Conservation (phyloP, 2,113 vertebrate species). For the Oreochromis aureus region DNA sequence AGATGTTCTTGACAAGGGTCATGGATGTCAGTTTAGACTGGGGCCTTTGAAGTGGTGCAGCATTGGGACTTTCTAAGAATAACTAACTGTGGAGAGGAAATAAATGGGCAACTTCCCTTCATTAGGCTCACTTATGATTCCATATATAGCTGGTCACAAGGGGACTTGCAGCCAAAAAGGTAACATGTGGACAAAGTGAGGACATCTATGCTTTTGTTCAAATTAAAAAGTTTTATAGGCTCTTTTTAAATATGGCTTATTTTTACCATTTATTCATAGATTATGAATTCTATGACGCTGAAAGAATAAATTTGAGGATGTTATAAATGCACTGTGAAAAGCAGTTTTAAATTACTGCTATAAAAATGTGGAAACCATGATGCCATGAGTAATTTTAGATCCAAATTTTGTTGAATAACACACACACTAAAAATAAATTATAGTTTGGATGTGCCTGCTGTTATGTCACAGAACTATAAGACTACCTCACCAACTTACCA, state of each 20-base stretch:
- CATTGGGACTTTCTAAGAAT: slow-evolving; percentile 34
- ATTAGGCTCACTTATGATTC: slow-evolving; percentile 44
- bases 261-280: neutral
- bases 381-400: neutral
- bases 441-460: neutral
- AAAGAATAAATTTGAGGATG: neutral
- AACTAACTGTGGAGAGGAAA: slow-evolving; percentile 5
- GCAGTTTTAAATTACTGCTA: neutral
- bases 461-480: neutral
- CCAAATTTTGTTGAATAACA: neutral
- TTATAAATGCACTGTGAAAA: neutral
- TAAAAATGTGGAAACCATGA: neutral
- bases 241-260: neutral
- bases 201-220: neutral
- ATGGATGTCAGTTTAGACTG: neutral
- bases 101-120: slow-evolving; percentile 48
- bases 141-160: slow-evolving; percentile 41
- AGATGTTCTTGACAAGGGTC: neutral
- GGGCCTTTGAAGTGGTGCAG: slow-evolving; percentile 13
- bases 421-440: neutral
- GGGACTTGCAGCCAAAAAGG: slow-evolving; percentile 2
- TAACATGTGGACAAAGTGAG: neutral
- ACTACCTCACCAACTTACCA: neutral
- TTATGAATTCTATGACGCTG: neutral
- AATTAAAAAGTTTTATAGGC: neutral